A percentile compares a stretch with the other conserved stretches of the same genome.
phyloP scores from a whole-genome alignment of 2,888 invertebrate genomes.

The Metellina segmentata region DNA sequence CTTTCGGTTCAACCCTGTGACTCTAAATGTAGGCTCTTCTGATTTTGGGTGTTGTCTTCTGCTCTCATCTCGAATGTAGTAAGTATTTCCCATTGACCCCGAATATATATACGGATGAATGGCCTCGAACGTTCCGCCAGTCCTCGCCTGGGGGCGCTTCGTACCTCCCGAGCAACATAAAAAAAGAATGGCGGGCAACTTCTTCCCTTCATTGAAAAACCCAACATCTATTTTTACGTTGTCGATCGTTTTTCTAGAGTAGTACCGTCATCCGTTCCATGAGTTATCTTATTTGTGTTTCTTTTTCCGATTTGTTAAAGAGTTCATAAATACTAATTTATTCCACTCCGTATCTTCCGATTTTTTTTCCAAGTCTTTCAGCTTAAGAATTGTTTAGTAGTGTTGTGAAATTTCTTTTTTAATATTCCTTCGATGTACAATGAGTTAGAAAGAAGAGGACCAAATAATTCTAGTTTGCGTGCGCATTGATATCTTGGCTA shows the following conservation, averaged over 20 bases:
- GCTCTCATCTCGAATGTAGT: not conserved
- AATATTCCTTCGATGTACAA: not conserved
- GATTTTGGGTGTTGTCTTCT: slow-evolving; percentile 34
- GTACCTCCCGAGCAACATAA: not conserved
- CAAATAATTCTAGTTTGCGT: too few species aligned
- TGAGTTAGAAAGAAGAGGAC: not conserved
- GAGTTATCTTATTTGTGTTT: not conserved
- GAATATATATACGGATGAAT: slow-evolving; percentile 41
- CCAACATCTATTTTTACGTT: slow-evolving; percentile 11
- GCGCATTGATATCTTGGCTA: too few species aligned
- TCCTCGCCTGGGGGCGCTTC: slow-evolving; percentile 46
- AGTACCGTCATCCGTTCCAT: not conserved
- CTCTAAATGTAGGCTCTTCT: slow-evolving; percentile 7
- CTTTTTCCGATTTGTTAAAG: not conserved
- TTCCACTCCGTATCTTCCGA: too few species aligned
- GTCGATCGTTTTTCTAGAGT: not conserved
- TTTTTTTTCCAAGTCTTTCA: not conserved
- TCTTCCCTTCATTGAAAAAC: slow-evolving; percentile 8
- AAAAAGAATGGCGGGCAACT: slow-evolving; percentile 23
- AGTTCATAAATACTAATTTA: not conserved
- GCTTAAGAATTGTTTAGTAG: not conserved
- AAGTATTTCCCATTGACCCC: slow-evolving; percentile 55
- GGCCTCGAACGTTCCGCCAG: slow-evolving; percentile 26
- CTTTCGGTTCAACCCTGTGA: not conserved
- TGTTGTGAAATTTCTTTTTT: not conserved